Base-by-base conservation (phyloP, 2,888 invertebrate genomes). In the Eupithecia dodoneata region DNA sequence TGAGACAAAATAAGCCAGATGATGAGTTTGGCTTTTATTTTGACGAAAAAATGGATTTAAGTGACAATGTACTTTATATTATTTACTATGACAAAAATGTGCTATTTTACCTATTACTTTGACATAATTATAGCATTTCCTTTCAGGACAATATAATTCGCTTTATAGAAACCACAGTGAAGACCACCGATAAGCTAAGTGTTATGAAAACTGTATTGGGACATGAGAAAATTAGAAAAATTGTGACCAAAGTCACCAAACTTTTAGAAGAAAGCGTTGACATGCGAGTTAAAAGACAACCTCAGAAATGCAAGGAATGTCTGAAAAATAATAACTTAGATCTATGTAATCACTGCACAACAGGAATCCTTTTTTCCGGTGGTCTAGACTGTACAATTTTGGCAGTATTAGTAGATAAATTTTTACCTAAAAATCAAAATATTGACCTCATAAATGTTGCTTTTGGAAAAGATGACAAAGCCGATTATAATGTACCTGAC, bases 361-460 rank as follows among this genome's bases (percentile, higher is more conserved):
- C 98, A 52, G 98, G 97, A 67, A 94, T 99, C 76, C 94, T 99
- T 82, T 99, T 99, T 95, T 99, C 99, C 80, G 99, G 99, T 65
- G 99, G 99, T 18, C 95, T 99, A 63, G 99, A 99, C 92, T 99
- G 99, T 78, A 97, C 99, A n/a, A 96, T 99, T 83, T 91, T 99
- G 82, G 98, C 99, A 47, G 95, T 97, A 71, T 87, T 99, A 71
- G 97, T 97, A 9, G 96, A 98, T 88, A 96, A 96, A 93, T 97
- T 95, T 91, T 92, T 97, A 30, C 93, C 96, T 1, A 85, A 86
- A 77, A 87, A 95, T 73, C 97, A 97, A 86, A 95, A 97, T 42
- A 98, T 99, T 84, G 99, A 99, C 90, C 96, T 99, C 41, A 95
- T 99, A 52, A 99, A 99, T 96, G 98, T 99, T n/a, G 98, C 99